Conservation (phyloP, 2,113 vertebrate species). For the Speoplatyrhinus poulsoni region DNA sequence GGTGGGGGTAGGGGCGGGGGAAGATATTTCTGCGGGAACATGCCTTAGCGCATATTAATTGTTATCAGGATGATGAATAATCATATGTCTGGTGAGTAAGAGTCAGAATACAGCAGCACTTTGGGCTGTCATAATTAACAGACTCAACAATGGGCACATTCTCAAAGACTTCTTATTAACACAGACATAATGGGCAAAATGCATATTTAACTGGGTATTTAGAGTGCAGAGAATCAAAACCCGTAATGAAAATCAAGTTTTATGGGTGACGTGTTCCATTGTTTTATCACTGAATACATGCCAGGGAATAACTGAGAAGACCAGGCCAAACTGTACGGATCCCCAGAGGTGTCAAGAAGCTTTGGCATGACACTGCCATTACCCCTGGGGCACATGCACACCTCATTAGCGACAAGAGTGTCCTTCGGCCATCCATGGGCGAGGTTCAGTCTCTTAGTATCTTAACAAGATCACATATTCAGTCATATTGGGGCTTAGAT, state of each 20-base stretch:
- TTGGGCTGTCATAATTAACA: slow-evolving; percentile 74
- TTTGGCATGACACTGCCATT: slow-evolving; percentile 54
- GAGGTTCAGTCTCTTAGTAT: slow-evolving; percentile 53
- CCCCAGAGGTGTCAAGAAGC: slow-evolving; percentile 64
- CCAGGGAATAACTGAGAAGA: slow-evolving; percentile 30
- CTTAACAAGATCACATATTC: slow-evolving; percentile 69
- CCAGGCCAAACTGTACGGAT: slow-evolving; percentile 40
- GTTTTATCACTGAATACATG: slow-evolving; percentile 50
- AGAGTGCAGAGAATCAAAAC: slow-evolving; percentile 68
- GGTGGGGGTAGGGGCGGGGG: neutral
- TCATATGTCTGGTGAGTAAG: slow-evolving; percentile 59
- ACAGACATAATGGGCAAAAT: slow-evolving; percentile 66
- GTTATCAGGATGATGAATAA: slow-evolving; percentile 69
- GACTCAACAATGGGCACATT: slow-evolving; percentile 69
- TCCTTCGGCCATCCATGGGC: slow-evolving; percentile 67
- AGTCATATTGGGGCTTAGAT: slow-evolving; percentile 30
- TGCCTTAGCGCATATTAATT: slow-evolving; percentile 67
- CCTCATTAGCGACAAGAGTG: slow-evolving; percentile 69
- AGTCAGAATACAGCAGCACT: slow-evolving; percentile 67
- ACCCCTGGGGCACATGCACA: slow-evolving; percentile 58
- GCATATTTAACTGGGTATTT: slow-evolving; percentile 67
- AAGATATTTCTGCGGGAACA: slow-evolving; percentile 43
- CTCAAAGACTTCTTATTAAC: slow-evolving; percentile 70
- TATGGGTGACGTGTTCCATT: slow-evolving; percentile 56
- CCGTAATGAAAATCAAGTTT: slow-evolving; percentile 54